These are phyloP conservation scores for Sebastes kiyomatsui DNA, from an alignment of 2,797 vertebrate species.

Conservation along the genomic window DNA sequence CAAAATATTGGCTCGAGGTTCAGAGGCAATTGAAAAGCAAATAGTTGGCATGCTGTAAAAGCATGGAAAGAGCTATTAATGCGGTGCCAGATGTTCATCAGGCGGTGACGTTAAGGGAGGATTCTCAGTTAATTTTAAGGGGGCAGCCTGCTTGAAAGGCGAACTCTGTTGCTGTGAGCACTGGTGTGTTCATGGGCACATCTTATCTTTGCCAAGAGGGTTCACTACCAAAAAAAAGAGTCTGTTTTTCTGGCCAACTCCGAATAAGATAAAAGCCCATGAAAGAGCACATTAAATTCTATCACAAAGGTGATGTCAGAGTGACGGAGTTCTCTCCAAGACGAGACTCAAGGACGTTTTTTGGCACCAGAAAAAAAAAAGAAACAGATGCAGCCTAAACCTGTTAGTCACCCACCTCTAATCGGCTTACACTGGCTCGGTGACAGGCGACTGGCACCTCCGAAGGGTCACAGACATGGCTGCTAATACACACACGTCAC, in stretches of 20 bases:
- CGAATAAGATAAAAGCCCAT: conserved; percentile 46
- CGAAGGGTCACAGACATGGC: conserved; percentile 71
- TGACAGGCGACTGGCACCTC: conserved; percentile 79
- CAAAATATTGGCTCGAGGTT: conserved; percentile 44
- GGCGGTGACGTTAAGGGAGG: conserved; percentile 44
- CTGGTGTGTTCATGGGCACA: conserved; percentile 21
- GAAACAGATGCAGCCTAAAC: conserved; percentile 83
- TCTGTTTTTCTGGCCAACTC: conserved; percentile 4
- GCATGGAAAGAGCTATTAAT: conserved; percentile 60
- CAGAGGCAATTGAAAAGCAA: conserved; percentile 55
- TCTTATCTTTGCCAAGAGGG: conserved; percentile 44
- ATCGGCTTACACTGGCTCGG: conserved; percentile 85
- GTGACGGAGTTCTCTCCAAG: conserved; percentile 59
- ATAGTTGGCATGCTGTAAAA: conserved; percentile 64
- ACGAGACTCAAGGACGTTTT: conserved; percentile 57
- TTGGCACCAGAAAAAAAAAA: conserved; percentile 73
- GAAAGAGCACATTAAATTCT: conserved; percentile 59
- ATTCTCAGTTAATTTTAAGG: conserved; percentile 40
- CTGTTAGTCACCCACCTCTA: conserved; percentile 83
- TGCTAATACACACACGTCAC: conserved; percentile 58
- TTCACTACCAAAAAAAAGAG: conserved; percentile 3
- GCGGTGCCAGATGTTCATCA: conserved; percentile 74
- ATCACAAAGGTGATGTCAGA: conserved; percentile 69
- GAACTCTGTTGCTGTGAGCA: conserved; percentile 30
- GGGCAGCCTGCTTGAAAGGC: conserved; percentile 43